Evolutionary conservation across 2,113 vertebrate species (phyloP).

Genomic region (Chaenocephalus aceratus): DNA sequence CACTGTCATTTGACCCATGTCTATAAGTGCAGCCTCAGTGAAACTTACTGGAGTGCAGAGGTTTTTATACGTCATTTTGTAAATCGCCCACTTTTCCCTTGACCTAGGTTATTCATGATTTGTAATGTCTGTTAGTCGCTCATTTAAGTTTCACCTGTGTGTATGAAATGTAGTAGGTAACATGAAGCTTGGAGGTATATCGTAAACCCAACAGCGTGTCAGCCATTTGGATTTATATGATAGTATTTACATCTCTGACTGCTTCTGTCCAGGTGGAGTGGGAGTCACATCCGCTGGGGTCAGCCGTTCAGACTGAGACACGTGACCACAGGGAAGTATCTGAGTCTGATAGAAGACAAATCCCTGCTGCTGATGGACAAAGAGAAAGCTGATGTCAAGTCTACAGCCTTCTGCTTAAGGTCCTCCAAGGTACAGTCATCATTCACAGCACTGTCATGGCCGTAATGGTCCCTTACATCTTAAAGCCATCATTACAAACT

Average conservation of each 20-base stretch:
- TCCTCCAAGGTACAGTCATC: slow-evolving; percentile 90
- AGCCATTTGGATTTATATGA: too few species aligned
- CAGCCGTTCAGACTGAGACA: slow-evolving; percentile 94
- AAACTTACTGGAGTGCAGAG: too few species aligned
- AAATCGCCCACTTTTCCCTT: too few species aligned
- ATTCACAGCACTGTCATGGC: not conserved
- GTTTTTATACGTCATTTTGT: too few species aligned
- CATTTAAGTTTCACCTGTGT: too few species aligned
- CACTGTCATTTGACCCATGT: too few species aligned
- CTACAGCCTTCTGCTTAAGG: slow-evolving; percentile 95
- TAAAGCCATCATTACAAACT: too few species aligned
- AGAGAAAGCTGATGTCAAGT: slow-evolving; percentile 94
- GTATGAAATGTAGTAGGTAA: too few species aligned
- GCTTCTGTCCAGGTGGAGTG: slow-evolving; percentile 90
- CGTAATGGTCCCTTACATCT: too few species aligned
- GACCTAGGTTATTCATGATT: not conserved
- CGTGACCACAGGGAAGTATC: slow-evolving; percentile 96
- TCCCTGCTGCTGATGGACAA: slow-evolving; percentile 93
- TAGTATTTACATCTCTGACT: not conserved
- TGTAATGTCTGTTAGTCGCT: not conserved
- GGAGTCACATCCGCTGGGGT: slow-evolving; percentile 96
- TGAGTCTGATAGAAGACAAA: slow-evolving; percentile 93
- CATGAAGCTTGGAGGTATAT: too few species aligned
- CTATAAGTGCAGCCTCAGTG: too few species aligned
- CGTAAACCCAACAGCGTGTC: too few species aligned